A percentile compares a stretch with the other conserved stretches of the same genome.
Conservation (phyloP, 1,140 invertebrate species). For the Euwallacea similis region DNA sequence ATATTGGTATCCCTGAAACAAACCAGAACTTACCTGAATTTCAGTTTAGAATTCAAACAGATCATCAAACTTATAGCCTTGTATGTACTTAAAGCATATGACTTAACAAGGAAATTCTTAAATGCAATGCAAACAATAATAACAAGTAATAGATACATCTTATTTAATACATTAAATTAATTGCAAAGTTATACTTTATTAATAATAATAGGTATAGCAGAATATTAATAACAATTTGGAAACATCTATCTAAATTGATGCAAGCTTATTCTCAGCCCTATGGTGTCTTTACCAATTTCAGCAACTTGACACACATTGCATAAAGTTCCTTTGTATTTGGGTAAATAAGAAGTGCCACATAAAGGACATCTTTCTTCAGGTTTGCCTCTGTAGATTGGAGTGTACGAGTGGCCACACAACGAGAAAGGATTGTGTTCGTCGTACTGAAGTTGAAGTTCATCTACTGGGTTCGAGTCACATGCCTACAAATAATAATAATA, state of each 20-base stretch:
- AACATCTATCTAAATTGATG: constrained; percentile 62
- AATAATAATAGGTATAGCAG: too few species aligned
- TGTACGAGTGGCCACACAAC: constrained; percentile 88
- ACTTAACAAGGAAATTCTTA: too few species aligned
- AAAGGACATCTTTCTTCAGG: constrained; percentile 93
- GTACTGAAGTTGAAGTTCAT: constrained; percentile 88
- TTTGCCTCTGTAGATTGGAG: constrained; percentile 94
- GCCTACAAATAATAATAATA: constrained; percentile 61
- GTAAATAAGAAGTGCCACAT: constrained; percentile 87
- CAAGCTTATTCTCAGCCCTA: constrained; percentile 82
- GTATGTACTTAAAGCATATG: too few species aligned
- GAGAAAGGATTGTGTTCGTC: constrained; percentile 99
- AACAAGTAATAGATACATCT: too few species aligned
- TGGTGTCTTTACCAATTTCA: constrained; percentile 87
- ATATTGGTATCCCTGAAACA: too few species aligned
- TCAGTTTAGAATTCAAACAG: too few species aligned
- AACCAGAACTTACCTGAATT: too few species aligned
- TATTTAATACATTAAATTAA: too few species aligned
- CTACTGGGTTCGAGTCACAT: constrained; percentile 88
- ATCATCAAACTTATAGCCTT: too few species aligned
- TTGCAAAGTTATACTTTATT: too few species aligned
- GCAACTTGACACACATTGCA: constrained; percentile 89
- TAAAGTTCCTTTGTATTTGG: constrained; percentile 82
- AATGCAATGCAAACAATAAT: too few species aligned
- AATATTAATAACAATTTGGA: background rate